Conservation (phyloP, 2,797 vertebrate genomes). For the Oreochromis grahami region DNA sequence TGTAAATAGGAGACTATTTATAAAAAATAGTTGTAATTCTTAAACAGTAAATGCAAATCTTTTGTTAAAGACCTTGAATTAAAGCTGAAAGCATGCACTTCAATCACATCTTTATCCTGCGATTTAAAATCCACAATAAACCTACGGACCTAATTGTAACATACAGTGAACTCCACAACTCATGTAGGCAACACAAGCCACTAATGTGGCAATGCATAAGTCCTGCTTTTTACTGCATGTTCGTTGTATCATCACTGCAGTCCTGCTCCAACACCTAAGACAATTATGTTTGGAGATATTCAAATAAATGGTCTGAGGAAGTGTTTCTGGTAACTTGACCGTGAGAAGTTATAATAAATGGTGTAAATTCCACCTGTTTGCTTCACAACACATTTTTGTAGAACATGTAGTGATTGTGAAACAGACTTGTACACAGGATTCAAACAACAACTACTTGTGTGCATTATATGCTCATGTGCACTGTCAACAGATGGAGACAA, state of each 20-base stretch:
- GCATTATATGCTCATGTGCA: conserved; percentile 22
- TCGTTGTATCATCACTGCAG: neutral
- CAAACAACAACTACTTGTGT: neutral
- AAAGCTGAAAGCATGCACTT: neutral
- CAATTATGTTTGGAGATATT: neutral
- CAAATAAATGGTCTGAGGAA: neutral
- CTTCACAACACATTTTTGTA: neutral
- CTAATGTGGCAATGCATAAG: conserved; percentile 8
- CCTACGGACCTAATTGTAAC: neutral
- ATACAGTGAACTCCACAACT: neutral
- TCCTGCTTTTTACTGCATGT: neutral
- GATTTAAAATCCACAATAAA: neutral
- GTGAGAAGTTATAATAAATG: neutral
- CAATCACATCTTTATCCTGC: neutral
- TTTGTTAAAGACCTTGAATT: neutral
- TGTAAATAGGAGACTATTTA: neutral
- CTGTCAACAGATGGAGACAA: conserved; percentile 10
- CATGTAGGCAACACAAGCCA: neutral
- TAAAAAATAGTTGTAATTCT: neutral
- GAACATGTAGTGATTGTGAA: neutral
- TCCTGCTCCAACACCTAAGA: neutral
- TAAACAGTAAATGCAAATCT: neutral
- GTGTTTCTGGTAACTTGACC: neutral
- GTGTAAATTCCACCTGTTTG: neutral
- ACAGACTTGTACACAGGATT: neutral